Conservation (phyloP, 2,113 vertebrate genomes). For the Isichthys henryi region DNA sequence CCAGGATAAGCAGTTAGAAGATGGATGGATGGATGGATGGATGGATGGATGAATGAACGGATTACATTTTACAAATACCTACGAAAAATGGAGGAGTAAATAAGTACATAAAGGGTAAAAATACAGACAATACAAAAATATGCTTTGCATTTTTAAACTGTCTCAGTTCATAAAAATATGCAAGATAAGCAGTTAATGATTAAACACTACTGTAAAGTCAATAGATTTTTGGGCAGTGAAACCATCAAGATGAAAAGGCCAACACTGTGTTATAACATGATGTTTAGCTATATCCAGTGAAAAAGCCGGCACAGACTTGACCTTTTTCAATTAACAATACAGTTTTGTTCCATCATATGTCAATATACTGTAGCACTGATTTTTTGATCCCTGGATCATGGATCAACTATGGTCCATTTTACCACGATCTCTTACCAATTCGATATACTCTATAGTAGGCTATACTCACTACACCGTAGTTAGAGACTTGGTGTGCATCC, state of each 20-base stretch:
- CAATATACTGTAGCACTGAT: not conserved
- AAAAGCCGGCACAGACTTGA: not conserved
- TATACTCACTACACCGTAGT: not conserved
- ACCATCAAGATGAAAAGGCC: not conserved
- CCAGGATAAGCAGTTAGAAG: not conserved
- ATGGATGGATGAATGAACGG: not conserved
- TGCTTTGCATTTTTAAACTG: not conserved
- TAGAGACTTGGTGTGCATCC: not conserved
- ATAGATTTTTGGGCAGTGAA: not conserved
- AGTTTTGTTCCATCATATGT: not conserved
- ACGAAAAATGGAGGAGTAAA: not conserved
- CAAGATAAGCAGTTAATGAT: not conserved
- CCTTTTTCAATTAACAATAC: not conserved
- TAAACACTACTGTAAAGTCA: not conserved
- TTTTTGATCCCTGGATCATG: not conserved
- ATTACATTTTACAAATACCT: not conserved
- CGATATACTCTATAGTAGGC: not conserved
- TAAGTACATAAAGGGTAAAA: not conserved
- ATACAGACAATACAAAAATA: not conserved
- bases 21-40: not conserved
- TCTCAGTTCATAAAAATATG: not conserved
- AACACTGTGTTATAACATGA: not conserved
- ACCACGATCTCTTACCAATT: not conserved
- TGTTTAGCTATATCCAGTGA: not conserved
- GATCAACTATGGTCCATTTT: not conserved